phyloP scores from a whole-genome alignment of 2,888 invertebrate species.

The Xiphydria camelus region DNA sequence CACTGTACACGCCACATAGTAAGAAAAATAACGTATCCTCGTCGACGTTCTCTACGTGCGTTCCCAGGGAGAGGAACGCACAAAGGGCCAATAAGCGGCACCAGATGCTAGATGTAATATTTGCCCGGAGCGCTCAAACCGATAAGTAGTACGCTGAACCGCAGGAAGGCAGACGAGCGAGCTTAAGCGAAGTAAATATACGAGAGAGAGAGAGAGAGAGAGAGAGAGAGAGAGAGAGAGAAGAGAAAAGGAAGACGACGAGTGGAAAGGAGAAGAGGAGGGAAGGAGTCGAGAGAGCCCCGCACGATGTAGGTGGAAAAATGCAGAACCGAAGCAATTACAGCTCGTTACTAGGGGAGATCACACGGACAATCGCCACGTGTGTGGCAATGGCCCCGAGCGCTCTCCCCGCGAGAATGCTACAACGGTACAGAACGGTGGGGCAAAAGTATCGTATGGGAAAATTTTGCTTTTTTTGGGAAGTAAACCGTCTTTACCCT shows the following conservation, averaged over 20 bases:
- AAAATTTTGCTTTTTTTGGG: no score
- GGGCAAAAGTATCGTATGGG: no score
- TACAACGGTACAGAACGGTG: constrained; percentile 7
- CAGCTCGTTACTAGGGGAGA: constrained; percentile 37
- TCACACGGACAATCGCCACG: constrained; percentile 35
- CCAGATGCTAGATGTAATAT: constrained; percentile 14
- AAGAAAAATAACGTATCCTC: constrained; percentile 13
- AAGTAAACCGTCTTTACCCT: no score
- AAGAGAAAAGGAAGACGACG: constrained; percentile 8
- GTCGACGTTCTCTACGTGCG: constrained; percentile 9
- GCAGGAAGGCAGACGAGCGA: background rate
- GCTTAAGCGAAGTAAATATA: background rate
- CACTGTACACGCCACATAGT: no score
- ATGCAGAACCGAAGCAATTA: constrained; percentile 35
- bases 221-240: constrained; percentile 10
- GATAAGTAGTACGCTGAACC: constrained; percentile 23
- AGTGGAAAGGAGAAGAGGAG: constrained; percentile 8
- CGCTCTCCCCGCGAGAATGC: constrained; percentile 12
- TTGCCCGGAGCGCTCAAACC: constrained; percentile 23
- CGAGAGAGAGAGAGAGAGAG: constrained; percentile 9
- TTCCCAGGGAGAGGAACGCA: constrained; percentile 4
- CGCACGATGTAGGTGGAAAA: constrained; percentile 35
- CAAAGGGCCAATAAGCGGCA: constrained; percentile 19
- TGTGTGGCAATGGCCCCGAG: constrained; percentile 37
- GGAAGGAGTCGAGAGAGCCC: constrained; percentile 6